phyloP scores from a whole-genome alignment of 2,888 invertebrate species.

The Archaeoteleia sp. region DNA sequence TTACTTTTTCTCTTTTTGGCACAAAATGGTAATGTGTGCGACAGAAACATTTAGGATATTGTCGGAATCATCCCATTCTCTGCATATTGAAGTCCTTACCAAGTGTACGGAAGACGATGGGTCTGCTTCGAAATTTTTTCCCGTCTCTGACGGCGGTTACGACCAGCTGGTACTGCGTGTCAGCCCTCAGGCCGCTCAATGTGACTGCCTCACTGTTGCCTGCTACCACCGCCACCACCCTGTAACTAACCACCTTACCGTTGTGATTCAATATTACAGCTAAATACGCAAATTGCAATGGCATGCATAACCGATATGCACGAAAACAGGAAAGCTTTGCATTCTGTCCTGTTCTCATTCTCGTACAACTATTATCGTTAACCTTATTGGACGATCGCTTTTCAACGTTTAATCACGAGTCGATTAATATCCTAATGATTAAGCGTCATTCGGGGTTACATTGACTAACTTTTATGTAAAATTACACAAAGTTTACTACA shows the following conservation, averaged over 20 bases:
- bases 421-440: slow-evolving; percentile 20
- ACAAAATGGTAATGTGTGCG: no score
- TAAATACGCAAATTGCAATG: slow-evolving; percentile 12
- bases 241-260: slow-evolving; percentile 85
- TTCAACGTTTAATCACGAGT: slow-evolving; percentile 21
- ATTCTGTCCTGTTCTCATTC: slow-evolving; percentile 23
- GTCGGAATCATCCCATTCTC: no score
- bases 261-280: slow-evolving; percentile 64
- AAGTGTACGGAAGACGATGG: slow-evolving; percentile 92
- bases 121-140: slow-evolving; percentile 88
- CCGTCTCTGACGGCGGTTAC: slow-evolving; percentile 90
- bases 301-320: slow-evolving; percentile 47
- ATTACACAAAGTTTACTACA: slow-evolving; percentile 7
- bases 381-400: no score
- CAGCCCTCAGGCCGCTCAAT: slow-evolving; percentile 86
- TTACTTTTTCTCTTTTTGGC: no score
- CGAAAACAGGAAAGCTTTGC: slow-evolving; percentile 15
- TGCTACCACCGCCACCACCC: slow-evolving; percentile 93
- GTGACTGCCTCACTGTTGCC: slow-evolving; percentile 92
- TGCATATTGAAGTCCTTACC: slow-evolving; percentile 80
- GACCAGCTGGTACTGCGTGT: slow-evolving; percentile 91
- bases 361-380: slow-evolving; percentile 30
- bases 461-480: slow-evolving; percentile 20
- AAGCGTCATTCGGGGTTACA: slow-evolving; percentile 24
- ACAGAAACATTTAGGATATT: no score